phyloP scores from a whole-genome alignment of 2,888 invertebrate species.

The Oscheius myriophilus region DNA sequence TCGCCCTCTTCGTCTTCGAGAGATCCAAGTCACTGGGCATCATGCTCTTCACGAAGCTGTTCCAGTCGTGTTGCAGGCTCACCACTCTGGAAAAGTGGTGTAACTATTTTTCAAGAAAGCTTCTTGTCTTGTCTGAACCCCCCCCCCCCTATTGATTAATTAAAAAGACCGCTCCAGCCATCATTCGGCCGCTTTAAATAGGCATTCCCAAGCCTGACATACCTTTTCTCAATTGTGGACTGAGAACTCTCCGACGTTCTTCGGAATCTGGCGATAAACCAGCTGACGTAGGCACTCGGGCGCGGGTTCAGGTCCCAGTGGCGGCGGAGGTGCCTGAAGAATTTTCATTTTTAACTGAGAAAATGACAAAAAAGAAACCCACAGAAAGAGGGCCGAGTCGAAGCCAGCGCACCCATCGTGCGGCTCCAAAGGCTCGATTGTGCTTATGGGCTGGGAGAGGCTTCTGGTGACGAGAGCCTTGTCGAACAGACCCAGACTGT shows the following conservation, averaged over 20 bases:
- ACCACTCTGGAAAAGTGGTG: constrained; percentile 35
- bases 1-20: constrained; percentile 34
- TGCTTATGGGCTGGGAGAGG: background rate
- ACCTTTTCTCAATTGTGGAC: constrained; percentile 29
- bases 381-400: constrained; percentile 46
- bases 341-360: background rate
- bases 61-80: constrained; percentile 57
- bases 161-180: no score
- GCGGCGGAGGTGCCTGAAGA: constrained; percentile 55
- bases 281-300: constrained; percentile 40
- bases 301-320: constrained; percentile 63
- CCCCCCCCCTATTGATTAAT: background rate
- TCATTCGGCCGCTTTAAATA: no score
- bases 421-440: constrained; percentile 25
- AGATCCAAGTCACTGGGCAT: constrained; percentile 55
- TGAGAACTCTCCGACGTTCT: constrained; percentile 29
- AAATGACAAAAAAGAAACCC: constrained; percentile 11
- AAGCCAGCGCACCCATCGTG: constrained; percentile 54
- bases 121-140: background rate
- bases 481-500: constrained; percentile 38
- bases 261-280: constrained; percentile 53
- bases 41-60: constrained; percentile 48
- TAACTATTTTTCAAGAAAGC: background rate
- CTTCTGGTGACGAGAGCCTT: constrained; percentile 18
- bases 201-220: background rate